These are phyloP conservation scores for Python bivittatus DNA, from an alignment of 2,113 vertebrate species.

Conservation along the genomic window DNA sequence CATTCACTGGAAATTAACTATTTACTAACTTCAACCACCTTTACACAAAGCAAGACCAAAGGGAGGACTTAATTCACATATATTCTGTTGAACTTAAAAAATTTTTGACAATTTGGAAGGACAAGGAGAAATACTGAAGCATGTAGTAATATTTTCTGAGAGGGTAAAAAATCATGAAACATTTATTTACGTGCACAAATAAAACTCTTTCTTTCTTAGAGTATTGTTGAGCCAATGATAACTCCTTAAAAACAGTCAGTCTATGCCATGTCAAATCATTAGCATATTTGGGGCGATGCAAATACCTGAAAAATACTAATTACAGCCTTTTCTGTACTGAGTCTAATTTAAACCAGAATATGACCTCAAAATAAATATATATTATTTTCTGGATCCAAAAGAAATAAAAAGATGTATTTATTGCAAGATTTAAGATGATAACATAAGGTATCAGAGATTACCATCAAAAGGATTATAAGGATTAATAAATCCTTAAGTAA, in stretches of 20 bases:
- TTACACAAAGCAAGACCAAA: conserved; percentile 6
- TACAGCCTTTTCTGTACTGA: not conserved
- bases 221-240: conserved; percentile 29
- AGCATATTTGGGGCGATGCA: not conserved
- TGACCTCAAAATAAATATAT: not conserved
- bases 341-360: not conserved
- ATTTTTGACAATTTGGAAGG: not conserved
- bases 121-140: accelerated
- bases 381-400: not conserved
- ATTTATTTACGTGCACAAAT: conserved; percentile 13
- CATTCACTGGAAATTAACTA: conserved; percentile 59
- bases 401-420: not conserved
- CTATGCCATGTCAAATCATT: not conserved
- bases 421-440: not conserved
- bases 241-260: not conserved
- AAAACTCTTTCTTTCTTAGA: conserved; percentile 10
- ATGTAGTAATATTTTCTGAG: not conserved
- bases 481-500: not conserved
- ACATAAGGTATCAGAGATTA: not conserved
- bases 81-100: not conserved
- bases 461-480: not conserved
- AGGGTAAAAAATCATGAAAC: not conserved
- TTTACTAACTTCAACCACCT: conserved; percentile 31
- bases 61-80: not conserved
- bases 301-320: not conserved